Conservation (phyloP, 2,797 vertebrate species). For the Rhodeus uyekii region DNA sequence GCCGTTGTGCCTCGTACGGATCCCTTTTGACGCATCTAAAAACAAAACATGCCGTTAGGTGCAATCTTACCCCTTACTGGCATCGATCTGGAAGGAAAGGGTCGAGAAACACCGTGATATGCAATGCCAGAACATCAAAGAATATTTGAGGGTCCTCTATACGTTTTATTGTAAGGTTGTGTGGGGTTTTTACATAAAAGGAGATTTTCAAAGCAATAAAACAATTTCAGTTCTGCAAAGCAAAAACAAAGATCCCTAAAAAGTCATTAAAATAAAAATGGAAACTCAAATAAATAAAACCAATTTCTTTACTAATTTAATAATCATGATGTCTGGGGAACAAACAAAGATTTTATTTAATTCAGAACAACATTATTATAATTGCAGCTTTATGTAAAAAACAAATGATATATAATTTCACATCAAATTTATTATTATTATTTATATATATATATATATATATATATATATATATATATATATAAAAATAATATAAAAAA, state of each 20-base stretch:
- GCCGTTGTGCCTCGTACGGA: conserved; percentile 95
- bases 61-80: neutral
- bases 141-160: no score
- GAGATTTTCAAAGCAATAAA: neutral
- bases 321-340: neutral
- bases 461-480: no score
- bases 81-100: conserved; percentile 20
- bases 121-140: neutral
- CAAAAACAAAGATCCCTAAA: neutral
- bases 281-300: neutral
- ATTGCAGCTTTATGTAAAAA: neutral
- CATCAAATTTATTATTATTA: no score
- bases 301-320: neutral
- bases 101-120: conserved; percentile 11
- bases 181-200: no score
- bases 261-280: neutral
- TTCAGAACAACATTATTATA: neutral
- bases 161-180: no score
- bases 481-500: no score
- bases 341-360: neutral
- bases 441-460: no score
- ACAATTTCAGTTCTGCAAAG: neutral
- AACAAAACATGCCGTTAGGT: conserved; percentile 67
- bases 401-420: neutral
- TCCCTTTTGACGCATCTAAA: conserved; percentile 98